phyloP scores from a whole-genome alignment of 92 coral and sea anemone species.

The Actinernus sp. region DNA sequence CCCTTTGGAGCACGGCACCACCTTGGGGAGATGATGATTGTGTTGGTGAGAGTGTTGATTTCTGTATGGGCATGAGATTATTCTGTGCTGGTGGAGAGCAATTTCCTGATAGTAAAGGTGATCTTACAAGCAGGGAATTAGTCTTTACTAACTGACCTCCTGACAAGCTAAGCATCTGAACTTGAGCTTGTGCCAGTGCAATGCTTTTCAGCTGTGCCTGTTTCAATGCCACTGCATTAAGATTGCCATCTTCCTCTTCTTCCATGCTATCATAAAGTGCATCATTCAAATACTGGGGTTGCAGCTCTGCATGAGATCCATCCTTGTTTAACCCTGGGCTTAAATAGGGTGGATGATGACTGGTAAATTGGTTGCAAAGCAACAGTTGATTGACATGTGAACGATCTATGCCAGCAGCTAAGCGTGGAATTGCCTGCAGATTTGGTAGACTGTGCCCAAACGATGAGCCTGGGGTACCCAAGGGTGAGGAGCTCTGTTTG shows the following conservation, averaged over 20 bases:
- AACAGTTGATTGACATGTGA: constrained; percentile 80
- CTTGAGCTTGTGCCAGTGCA: constrained; percentile 91
- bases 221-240: constrained; percentile 83
- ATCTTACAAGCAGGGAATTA: constrained; percentile 62
- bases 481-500: constrained; percentile 79
- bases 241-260: constrained; percentile 88
- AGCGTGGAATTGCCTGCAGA: constrained; percentile 93
- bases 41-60: constrained; percentile 50
- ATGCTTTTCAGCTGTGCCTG: constrained; percentile 93
- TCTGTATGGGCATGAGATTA: constrained; percentile 61
- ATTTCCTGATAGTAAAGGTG: constrained; percentile 59
- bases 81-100: constrained; percentile 69
- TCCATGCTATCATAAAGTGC: constrained; percentile 92
- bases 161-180: constrained; percentile 67
- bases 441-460: constrained; percentile 97
- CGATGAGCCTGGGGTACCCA: constrained; percentile 89
- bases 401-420: constrained; percentile 79
- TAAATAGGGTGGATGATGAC: constrained; percentile 39
- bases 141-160: constrained; percentile 50
- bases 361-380: constrained; percentile 46
- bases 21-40: constrained; percentile 34
- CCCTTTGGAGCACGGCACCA: constrained; percentile 38
- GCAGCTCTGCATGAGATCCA: constrained; percentile 68
- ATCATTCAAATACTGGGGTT: constrained; percentile 80
- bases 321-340: constrained; percentile 61